phyloP scores from a whole-genome alignment of 2,888 invertebrate species.

The Eristalinus sepulchralis region DNA sequence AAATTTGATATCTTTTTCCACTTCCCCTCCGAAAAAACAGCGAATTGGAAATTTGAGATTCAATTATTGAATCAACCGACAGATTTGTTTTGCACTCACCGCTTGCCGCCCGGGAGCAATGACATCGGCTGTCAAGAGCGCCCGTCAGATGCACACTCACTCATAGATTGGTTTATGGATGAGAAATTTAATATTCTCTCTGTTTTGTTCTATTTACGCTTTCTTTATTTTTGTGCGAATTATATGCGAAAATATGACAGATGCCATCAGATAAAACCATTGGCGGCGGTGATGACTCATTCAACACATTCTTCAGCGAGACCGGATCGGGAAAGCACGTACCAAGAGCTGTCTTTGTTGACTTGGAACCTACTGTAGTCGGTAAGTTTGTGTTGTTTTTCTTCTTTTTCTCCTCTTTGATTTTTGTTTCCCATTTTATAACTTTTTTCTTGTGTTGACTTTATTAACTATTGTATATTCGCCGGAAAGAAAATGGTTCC shows the following conservation, averaged over 20 bases:
- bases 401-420: neutral
- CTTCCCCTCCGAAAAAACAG: slow-evolving; percentile 1
- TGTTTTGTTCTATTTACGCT: slow-evolving; percentile 35
- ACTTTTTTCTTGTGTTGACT: neutral
- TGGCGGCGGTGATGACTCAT: slow-evolving; percentile 88
- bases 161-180: slow-evolving; percentile 9
- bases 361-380: slow-evolving; percentile 96
- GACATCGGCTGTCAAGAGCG: slow-evolving; percentile 33
- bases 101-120: neutral
- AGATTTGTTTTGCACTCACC: slow-evolving; percentile 10
- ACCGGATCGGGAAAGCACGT: slow-evolving; percentile 90
- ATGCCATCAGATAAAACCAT: slow-evolving; percentile 92
- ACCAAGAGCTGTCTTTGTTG: slow-evolving; percentile 93
- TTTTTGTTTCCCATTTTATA: neutral
- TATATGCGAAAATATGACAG: slow-evolving; percentile 68
- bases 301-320: slow-evolving; percentile 90
- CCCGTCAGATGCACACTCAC: neutral
- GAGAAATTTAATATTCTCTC: slow-evolving; percentile 26
- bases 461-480: neutral
- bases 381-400: slow-evolving; percentile 82
- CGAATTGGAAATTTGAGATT: neutral
- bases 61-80: neutral
- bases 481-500: neutral
- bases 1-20: slow-evolving; percentile 15
- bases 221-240: slow-evolving; percentile 34